Base-by-base conservation (phyloP, 92 coral and sea anemone genomes). In the Metridium senile region DNA sequence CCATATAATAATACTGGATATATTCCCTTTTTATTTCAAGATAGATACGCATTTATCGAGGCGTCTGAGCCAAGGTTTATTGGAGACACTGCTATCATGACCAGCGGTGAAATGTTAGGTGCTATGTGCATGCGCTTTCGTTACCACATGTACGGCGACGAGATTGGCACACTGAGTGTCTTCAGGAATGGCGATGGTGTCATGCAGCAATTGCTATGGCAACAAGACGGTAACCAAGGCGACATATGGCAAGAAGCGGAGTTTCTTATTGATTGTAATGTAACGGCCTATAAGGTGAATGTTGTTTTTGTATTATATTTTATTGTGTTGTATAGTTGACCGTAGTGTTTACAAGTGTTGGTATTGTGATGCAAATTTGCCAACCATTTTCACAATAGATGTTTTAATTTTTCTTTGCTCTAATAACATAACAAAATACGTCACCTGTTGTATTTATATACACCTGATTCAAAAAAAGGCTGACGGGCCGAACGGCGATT, bases 81-180 rank as follows among this genome's bases (percentile, higher is more conserved):
- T 3, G 89, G 93, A 13, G 91, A 89, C 83, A 89, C 74, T 53
- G 99, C 99, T 0, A 66, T 84, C 51, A 70, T 96, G 74, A 56
- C 84, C 90, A 96, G 99, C 81, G 90, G 93, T 65, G 64, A 62
- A 8, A 75, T 96, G 16, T 77, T 83, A 22, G 91, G 97, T 9
- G 62, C 94, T 22, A 90, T 91, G 70, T 95, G 99, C 78, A 84
- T 95, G 87, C 86, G 87, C 64, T 95, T 95, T 58, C 85, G 66
- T 70, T 95, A 92, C 72, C 87, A 92, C 56, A 95, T 95, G 99
- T 78, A 75, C 66, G 99, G 99, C 13, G 84, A 84, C 58, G 89
- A 86, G 34, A 74, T 87, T 17, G 93, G 97, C 11, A 81, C 95
- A 6, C 72, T 95, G 34, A 73, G 85, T 26, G 87, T 95, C 25